Conservation (phyloP, 1,140 invertebrate species). For the Battus philenor region DNA sequence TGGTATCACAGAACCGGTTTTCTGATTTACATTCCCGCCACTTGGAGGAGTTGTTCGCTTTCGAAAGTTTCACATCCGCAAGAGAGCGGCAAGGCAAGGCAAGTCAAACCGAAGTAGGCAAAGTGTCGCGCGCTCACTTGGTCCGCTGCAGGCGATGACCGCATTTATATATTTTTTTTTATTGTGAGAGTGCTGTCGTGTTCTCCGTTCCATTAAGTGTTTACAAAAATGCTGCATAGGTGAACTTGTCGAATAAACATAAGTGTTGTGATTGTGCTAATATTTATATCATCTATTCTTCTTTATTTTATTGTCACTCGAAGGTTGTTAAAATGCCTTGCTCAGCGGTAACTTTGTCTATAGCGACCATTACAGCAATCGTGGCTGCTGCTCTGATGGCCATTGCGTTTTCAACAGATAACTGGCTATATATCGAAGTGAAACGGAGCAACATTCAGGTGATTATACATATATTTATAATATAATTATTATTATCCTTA, state of each 20-base stretch:
- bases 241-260: conserved; percentile 51
- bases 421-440: conserved; percentile 95
- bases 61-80: conserved; percentile 75
- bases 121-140: conserved; percentile 71
- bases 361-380: conserved; percentile 95
- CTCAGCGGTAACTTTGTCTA: conserved; percentile 94
- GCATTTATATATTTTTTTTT: conserved; percentile 68
- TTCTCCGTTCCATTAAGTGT: conserved; percentile 63
- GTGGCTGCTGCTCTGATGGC: conserved; percentile 92
- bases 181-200: conserved; percentile 70
- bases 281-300: conserved; percentile 43
- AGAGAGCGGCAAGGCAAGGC: conserved; percentile 67
- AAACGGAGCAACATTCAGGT: conserved; percentile 92
- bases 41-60: conserved; percentile 65
- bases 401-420: conserved; percentile 96
- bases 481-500: background rate
- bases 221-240: conserved; percentile 74
- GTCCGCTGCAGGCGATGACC: conserved; percentile 73
- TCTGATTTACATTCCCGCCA: conserved; percentile 69
- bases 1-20: conserved; percentile 58
- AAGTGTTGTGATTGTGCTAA: conserved; percentile 72
- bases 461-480: conserved; percentile 29
- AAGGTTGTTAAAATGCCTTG: conserved; percentile 88
- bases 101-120: conserved; percentile 57
- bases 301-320: conserved; percentile 49